These are phyloP conservation scores for Odontesthes bonariensis DNA, from an alignment of 2,113 vertebrate species.

Conservation along the genomic window DNA sequence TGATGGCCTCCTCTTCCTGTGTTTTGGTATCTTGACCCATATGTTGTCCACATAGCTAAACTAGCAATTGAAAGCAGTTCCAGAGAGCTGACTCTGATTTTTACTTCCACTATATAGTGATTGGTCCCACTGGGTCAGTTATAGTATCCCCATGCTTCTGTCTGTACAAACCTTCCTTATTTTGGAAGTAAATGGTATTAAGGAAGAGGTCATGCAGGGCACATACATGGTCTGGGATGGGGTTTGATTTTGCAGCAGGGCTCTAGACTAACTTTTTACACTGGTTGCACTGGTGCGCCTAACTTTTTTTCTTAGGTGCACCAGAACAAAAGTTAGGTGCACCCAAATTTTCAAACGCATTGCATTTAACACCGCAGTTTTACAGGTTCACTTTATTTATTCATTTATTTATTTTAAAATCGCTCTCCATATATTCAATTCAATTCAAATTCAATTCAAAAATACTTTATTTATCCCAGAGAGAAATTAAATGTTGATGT, in stretches of 20 bases:
- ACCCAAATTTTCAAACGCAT: too few species aligned
- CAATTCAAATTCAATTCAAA: too few species aligned
- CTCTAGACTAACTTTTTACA: too few species aligned
- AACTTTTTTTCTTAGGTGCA: too few species aligned
- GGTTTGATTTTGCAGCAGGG: not conserved
- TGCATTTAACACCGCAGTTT: too few species aligned
- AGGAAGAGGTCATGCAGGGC: not conserved
- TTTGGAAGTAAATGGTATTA: not conserved
- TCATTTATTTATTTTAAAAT: too few species aligned
- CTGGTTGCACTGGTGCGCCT: too few species aligned
- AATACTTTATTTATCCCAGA: too few species aligned
- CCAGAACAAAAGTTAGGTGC: too few species aligned
- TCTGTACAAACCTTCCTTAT: not conserved
- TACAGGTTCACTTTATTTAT: too few species aligned
- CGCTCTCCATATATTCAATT: too few species aligned
- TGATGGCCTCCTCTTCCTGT: slow-evolving; percentile 1
- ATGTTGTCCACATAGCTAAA: not conserved
- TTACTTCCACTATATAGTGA: not conserved
- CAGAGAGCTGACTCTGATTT: not conserved
- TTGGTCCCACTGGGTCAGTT: not conserved
- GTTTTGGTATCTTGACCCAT: slow-evolving; percentile 4
- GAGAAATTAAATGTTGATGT: too few species aligned
- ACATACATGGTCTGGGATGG: not conserved
- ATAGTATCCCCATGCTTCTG: not conserved
- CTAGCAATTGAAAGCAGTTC: not conserved